Evolutionary conservation across 2,113 vertebrate genomes (phyloP).

Genomic region (Rhinolophus sinicus): DNA sequence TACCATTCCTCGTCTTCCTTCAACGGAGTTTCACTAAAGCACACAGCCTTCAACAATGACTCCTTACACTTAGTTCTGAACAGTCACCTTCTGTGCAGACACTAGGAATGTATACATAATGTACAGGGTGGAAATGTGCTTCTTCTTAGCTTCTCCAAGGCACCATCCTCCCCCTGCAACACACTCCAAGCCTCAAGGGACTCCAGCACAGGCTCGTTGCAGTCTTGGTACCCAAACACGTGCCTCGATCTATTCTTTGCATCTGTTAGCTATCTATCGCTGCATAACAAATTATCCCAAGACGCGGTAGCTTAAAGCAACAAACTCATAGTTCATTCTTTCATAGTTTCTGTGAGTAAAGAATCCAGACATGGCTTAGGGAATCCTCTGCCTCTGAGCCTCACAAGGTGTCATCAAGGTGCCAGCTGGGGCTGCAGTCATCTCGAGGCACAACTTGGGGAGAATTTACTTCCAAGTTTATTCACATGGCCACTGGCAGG

Average conservation of each 20-base stretch:
- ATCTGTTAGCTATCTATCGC: not conserved
- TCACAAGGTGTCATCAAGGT: not conserved
- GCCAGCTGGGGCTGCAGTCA: not conserved
- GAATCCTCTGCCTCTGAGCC: not conserved
- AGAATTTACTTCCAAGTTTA: not conserved
- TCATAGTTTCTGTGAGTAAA: not conserved
- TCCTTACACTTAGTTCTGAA: not conserved
- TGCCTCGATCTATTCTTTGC: not conserved
- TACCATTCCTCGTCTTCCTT: not conserved
- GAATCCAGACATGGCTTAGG: not conserved
- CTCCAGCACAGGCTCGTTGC: not conserved
- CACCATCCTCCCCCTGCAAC: not conserved
- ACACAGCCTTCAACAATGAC: fast-evolving
- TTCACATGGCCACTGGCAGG: not conserved
- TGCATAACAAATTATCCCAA: not conserved
- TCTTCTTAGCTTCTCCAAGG: not conserved
- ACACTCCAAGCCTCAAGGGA: not conserved
- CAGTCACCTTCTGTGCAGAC: not conserved
- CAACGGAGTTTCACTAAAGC: not conserved
- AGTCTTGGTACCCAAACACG: not conserved
- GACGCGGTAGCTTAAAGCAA: not conserved
- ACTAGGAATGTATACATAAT: fast-evolving
- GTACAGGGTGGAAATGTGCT: not conserved
- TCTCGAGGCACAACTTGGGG: not conserved
- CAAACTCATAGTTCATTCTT: not conserved